Evolutionary conservation across 2,113 vertebrate species (phyloP).

Genomic region (Hemiscyllium ocellatum): DNA sequence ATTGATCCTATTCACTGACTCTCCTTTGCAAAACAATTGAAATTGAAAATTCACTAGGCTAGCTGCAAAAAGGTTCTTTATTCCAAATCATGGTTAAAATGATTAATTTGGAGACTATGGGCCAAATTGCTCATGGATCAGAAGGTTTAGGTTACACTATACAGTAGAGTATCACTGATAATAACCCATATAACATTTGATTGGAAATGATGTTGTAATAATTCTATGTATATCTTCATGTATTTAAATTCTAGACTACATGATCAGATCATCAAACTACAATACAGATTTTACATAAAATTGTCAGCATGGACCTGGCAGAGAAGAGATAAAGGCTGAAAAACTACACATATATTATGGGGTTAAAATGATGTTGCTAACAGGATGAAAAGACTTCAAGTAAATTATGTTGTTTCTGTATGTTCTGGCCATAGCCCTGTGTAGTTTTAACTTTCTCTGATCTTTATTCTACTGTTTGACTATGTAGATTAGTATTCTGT

Average conservation of each 20-base stretch:
- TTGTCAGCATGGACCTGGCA: background rate
- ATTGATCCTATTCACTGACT: background rate
- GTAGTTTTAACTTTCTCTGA: background rate
- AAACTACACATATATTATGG: background rate
- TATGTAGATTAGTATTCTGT: background rate
- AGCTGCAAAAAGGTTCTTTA: background rate
- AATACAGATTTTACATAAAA: background rate
- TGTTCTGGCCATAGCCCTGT: background rate
- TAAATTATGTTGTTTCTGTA: background rate
- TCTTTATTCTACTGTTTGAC: background rate
- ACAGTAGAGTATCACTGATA: background rate
- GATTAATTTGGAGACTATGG: background rate
- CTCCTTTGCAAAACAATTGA: background rate
- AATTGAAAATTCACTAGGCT: background rate
- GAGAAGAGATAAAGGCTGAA: background rate
- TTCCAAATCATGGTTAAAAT: background rate
- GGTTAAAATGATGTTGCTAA: background rate
- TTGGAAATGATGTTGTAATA: background rate
- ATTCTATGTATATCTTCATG: background rate
- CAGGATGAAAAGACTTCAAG: background rate
- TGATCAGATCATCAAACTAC: background rate
- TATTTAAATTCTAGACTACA: background rate
- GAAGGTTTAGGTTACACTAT: background rate
- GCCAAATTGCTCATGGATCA: background rate
- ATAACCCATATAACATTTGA: background rate